Evolutionary conservation across 2,113 vertebrate genomes (phyloP), one percentile per base, ranked within the genome.

Genomic region (Rattus rattus): DNA sequence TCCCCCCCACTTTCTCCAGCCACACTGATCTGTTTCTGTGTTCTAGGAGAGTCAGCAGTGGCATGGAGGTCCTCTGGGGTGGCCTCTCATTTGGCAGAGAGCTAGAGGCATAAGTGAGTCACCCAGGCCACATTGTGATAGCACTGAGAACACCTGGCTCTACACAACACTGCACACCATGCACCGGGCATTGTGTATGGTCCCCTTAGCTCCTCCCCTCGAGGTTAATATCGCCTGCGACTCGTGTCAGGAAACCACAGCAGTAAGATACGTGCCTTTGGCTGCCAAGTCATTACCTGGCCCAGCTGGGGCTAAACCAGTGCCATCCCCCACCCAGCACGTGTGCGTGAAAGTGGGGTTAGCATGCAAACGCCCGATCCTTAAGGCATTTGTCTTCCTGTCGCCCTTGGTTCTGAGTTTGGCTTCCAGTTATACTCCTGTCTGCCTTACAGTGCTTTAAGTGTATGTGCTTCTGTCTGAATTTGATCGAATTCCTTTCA

Each of bases 81-180:
- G 12, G 63, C 72, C 26, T 56, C 81, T 83, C n/a, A 39, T 22
- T n/a, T 73, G 47, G n/a, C 65, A 36, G 83, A 73, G 70, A 88
- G n/a, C 39, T 28, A 39, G 80, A 77, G 52, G 54, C 36, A 30
- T 90, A 87, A 91, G 20, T 12, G 4, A 43, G 30, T 87, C 4
- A 19, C 28, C 4, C 12, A 24, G 61, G 49, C 7, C 47, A 0
- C 7, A 14, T 8, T 17, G 26, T 54, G 9, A 9, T 28, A 49
- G 59, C 3, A 54, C 5, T 8, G 36, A 26, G 5, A 30, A 14
- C 22, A 54, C 39, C 70, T 0, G 11, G 22, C 5, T 39, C 3
- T 0, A 1, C 28, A 0, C 20, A 5, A 8, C 0, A 36, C 24
- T 26, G 30, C 52, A 52, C 1, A 1, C 4, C 3, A 12, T 47